Base-by-base conservation (phyloP, 2,797 vertebrate genomes). In the Alectoris magna region DNA sequence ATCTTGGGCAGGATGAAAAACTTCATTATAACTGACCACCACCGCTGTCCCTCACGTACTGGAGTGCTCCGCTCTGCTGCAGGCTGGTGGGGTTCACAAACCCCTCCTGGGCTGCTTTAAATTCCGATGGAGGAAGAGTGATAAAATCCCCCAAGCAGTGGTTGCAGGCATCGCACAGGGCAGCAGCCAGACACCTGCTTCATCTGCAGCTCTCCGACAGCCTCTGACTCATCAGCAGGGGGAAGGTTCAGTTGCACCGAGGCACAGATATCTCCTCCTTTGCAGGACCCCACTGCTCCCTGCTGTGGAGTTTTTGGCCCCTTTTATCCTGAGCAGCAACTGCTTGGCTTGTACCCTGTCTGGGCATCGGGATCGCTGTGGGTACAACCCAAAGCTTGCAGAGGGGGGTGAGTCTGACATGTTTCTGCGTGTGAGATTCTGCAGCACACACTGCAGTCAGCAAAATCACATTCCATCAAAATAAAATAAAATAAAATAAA, bases 221-320 rank as follows among this genome's bases (percentile, higher is more conserved):
- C 38, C 56, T 95, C 77, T 91, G 94, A 92, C 67, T 94, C 92
- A 95, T 7, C 22, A 59, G 48, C 73, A 82, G 63, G 86, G 49
- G 18, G 60, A 87, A 68, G 79, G 69, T 94, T 87, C 67, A 67
- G 83, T 67, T 81, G 23, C 48, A 79, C 72, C 81, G 18, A 87
- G 91, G 84, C 90, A 95, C 70, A 95, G 21, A 78, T 55, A 58
- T 29, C 73, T 75, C 72, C 75, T 87, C 68, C 78, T 80, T 51
- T 41, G 69, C 41, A 87, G 84, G 84, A 90, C 82, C 68, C 83
- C 63, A 6, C 55, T 49, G 66, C 62, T 90, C 88, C 29, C 69
- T 77, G 78, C 87, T 93, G 64, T 76, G 64, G 73, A 49, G 44
- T 27, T 81, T 87, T 44, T 85, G 77, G 79, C n/a, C 48, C 75